Percentiles rank a stretch among this genome's conserved stretches.
These are phyloP conservation scores for Azemiops feae DNA, from an alignment of 2,113 vertebrate species.

Conservation along the genomic window DNA sequence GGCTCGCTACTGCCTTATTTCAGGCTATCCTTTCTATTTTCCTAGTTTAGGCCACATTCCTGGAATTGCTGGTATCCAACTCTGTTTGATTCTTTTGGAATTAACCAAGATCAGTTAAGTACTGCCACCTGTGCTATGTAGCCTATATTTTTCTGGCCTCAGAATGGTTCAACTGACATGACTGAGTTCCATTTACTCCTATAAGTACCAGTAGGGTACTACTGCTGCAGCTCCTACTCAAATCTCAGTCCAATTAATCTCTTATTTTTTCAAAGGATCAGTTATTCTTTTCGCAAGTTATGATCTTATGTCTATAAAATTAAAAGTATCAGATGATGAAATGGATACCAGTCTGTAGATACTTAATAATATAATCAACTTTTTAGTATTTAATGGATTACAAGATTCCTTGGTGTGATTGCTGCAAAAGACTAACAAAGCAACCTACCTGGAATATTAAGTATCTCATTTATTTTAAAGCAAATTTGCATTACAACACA, in stretches of 20 bases:
- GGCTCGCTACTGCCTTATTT: background rate
- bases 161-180: background rate
- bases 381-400: background rate
- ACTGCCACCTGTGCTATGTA: background rate
- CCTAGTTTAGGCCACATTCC: background rate
- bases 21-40: background rate
- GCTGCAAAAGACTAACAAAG: background rate
- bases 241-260: background rate
- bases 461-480: slow-evolving; percentile 13
- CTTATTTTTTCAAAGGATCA: background rate
- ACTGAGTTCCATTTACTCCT: background rate
- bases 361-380: background rate
- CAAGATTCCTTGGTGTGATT: background rate
- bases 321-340: background rate
- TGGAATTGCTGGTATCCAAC: background rate
- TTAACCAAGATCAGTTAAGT: background rate
- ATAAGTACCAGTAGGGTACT: background rate
- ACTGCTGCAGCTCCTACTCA: background rate
- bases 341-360: background rate
- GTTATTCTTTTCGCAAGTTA: background rate
- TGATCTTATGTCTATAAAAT: background rate
- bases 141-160: background rate
- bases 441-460: background rate
- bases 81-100: background rate
- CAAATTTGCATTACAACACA: background rate